These are phyloP conservation scores for Maniola hyperantus DNA, from an alignment of 2,888 invertebrate species.

Conservation along the genomic window DNA sequence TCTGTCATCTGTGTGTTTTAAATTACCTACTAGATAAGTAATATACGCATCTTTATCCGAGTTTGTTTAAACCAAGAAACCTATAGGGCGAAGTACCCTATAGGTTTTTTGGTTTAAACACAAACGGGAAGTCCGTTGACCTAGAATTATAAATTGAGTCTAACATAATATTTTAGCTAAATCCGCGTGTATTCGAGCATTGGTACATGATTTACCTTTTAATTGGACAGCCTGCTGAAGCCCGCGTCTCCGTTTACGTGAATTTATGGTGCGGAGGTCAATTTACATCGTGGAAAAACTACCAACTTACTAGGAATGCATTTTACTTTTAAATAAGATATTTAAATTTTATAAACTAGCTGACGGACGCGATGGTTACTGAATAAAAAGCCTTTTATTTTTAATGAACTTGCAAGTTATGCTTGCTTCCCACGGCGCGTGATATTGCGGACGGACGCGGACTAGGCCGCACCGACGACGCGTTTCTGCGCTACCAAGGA, in stretches of 20 bases:
- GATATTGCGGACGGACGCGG: too few relatives aligned
- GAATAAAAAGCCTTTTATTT: conserved; percentile 26
- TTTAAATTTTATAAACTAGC: conserved; percentile 31
- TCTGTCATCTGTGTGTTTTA: not conserved
- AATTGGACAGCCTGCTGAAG: conserved; percentile 32
- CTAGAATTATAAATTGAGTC: too few relatives aligned
- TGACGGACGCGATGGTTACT: conserved; percentile 25
- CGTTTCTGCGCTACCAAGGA: too few relatives aligned
- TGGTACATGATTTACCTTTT: conserved; percentile 23
- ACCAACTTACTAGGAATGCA: conserved; percentile 29
- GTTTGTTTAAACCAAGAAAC: too few relatives aligned
- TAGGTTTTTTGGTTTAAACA: too few relatives aligned
- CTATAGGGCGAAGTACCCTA: too few relatives aligned
- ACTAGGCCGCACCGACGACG: too few relatives aligned
- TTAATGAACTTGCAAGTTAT: conserved; percentile 22
- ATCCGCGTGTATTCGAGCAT: conserved; percentile 4
- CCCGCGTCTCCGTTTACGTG: conserved; percentile 27
- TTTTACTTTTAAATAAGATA: conserved; percentile 35
- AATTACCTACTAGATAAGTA: not conserved
- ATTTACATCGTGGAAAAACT: conserved; percentile 37
- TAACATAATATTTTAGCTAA: not conserved
- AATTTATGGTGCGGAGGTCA: conserved; percentile 34
- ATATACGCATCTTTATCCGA: too few relatives aligned
- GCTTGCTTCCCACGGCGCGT: not conserved
- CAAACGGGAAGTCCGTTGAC: too few relatives aligned